Conservation (phyloP, 1,140 invertebrate genomes). For the Spodoptera frugiperda region DNA sequence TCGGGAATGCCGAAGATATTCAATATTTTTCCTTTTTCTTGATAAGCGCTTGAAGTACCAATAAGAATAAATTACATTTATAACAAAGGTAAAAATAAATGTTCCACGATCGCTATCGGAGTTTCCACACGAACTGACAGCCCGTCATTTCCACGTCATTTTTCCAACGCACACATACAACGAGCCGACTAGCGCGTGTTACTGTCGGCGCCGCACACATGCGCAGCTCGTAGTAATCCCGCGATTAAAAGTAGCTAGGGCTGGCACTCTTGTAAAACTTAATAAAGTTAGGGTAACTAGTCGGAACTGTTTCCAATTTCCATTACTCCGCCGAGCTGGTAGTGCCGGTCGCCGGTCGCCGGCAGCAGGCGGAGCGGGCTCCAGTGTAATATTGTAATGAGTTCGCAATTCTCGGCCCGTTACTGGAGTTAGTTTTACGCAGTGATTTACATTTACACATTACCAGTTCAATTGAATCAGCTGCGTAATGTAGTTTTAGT, state of each 20-base stretch:
- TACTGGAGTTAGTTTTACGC: not conserved
- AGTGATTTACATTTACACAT: constrained; percentile 28
- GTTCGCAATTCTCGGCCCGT: constrained; percentile 4
- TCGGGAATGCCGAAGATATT: constrained; percentile 5
- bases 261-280: constrained; percentile 5
- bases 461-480: not conserved
- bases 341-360: too few species aligned
- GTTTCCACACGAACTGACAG: constrained; percentile 11
- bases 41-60: constrained; percentile 1
- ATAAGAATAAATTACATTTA: constrained; percentile 24
- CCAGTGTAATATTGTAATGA: constrained; percentile 36
- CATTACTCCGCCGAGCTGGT: not conserved
- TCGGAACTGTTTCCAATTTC: constrained; percentile 27
- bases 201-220: not conserved
- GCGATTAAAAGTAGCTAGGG: constrained; percentile 11
- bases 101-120: not conserved
- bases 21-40: constrained; percentile 16
- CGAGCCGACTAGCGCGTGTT: not conserved
- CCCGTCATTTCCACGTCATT: constrained; percentile 8
- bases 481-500: constrained; percentile 1
- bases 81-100: constrained; percentile 19
- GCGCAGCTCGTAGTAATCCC: not conserved
- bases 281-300: constrained; percentile 5
- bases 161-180: constrained; percentile 11
- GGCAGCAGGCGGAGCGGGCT: constrained; percentile 4